Conservation (phyloP, 2,888 invertebrate genomes). For the Watsonalla cultraria region DNA sequence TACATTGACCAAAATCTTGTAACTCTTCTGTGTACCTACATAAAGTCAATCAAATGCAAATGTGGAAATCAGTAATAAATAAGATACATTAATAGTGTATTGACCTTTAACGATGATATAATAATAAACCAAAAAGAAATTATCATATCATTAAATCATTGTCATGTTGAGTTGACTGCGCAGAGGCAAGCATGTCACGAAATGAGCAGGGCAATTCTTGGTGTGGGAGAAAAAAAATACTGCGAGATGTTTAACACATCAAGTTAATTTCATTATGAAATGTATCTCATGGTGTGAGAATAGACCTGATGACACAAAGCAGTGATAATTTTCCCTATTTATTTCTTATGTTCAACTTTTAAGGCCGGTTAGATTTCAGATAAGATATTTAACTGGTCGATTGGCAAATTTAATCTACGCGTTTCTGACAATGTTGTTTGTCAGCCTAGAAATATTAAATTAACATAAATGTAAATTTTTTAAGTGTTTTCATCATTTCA, state of each 20-base stretch:
- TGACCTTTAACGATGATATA: slow-evolving; percentile 5
- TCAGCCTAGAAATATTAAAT: no score
- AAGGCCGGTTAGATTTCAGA: background rate
- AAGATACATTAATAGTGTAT: background rate
- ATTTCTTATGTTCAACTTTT: background rate
- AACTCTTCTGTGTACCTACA: no score
- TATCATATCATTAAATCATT: slow-evolving; percentile 11
- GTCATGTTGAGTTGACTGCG: background rate
- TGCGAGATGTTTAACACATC: no score
- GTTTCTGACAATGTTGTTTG: no score
- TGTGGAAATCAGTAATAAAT: background rate
- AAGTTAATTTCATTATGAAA: no score
- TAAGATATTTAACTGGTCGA: background rate
- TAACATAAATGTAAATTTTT: no score
- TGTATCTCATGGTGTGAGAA: no score
- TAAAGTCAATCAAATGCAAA: background rate
- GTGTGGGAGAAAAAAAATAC: no score
- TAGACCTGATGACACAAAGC: no score
- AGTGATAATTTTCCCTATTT: no score
- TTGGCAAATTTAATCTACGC: background rate
- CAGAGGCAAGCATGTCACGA: background rate
- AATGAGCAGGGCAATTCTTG: background rate
- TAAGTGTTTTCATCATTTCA: no score
- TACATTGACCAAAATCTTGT: no score
- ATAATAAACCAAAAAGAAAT: slow-evolving; percentile 16